Conservation (phyloP, 1,140 invertebrate species). For the Pomacea maculata region DNA sequence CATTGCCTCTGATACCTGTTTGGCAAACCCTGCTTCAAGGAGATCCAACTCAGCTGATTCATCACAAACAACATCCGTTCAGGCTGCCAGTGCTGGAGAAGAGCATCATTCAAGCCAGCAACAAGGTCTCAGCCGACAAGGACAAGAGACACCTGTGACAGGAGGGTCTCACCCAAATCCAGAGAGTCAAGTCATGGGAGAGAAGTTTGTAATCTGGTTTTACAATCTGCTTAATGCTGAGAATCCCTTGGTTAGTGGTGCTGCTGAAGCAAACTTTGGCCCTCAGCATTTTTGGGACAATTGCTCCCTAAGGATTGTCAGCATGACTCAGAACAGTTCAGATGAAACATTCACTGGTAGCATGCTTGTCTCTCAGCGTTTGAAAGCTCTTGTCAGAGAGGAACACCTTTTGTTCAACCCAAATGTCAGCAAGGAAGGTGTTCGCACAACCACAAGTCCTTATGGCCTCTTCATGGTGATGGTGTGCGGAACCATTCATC, state of each 20-base stretch:
- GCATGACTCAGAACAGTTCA: conserved; percentile 32
- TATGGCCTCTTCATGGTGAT: conserved; percentile 73
- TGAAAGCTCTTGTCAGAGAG: conserved; percentile 61
- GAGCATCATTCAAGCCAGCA: neutral
- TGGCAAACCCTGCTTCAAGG: neutral
- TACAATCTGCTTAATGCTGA: conserved; percentile 69
- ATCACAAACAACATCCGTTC: neutral
- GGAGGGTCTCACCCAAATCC: neutral
- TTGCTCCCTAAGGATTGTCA: conserved; percentile 54
- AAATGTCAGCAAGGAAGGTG: conserved; percentile 69
- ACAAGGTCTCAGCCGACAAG: neutral
- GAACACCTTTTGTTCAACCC: conserved; percentile 72
- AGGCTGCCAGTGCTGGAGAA: neutral
- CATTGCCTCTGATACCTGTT: neutral
- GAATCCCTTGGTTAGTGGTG: conserved; percentile 34
- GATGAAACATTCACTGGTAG: conserved; percentile 42
- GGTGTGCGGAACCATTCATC: conserved; percentile 73
- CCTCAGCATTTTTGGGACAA: conserved; percentile 72
- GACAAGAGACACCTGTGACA: too few relatives aligned
- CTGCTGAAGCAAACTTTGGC: conserved; percentile 59
- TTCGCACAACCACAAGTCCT: conserved; percentile 69
- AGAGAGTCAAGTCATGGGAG: conserved; percentile 65
- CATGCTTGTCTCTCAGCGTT: conserved; percentile 54
- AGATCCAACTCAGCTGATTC: neutral
- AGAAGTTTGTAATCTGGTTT: conserved; percentile 73